Base-by-base conservation (phyloP, 53 echinoderm and acorn worm genomes). In the Astropecten irregularis region DNA sequence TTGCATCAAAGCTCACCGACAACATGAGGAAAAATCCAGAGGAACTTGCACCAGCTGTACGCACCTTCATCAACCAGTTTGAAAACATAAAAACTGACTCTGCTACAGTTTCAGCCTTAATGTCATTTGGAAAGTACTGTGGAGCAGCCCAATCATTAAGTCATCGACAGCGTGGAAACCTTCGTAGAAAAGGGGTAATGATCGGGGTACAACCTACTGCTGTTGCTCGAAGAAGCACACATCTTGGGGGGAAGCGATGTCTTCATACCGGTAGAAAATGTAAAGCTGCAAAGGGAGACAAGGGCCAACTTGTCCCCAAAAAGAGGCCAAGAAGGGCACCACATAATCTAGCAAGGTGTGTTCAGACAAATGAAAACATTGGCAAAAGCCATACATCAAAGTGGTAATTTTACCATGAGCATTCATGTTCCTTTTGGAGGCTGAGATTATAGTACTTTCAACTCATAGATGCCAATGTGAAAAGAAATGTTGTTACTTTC, bases 161-260 rank as follows among this genome's bases (percentile, higher is more conserved):
- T 54, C 54, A 54, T 54, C 54, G 54, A 18, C 54, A 54, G 54
- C n/a, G 54, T 20, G 54, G 54, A 2, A 53, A 53, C 51, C 77
- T 0, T 58, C 66, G 23, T 29, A 59, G 76, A 66, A 52, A 11
- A 51, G 59, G 14, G 72, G 71, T 15, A 76, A 86, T 3, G 76
- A 57, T 18, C 86, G 89, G 87, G 53, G 83, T 18, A 87, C 89
- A 19, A 46, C 61, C 23, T 16, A 16, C 15, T 16, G 18, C 51
- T 16, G 18, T 51, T 9, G 51, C 51, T 3, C 15, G 51, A 51
- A 51, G 51, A 51, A 51, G 51, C 51, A 16, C 51, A 9, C 51
- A 51, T 51, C 51, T 51, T 51, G 7, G 18, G 51, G 18, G 51
- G 51, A 51, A 20, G 19, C 18, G 51, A 9, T 16, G 18, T 51